Evolutionary conservation across 2,888 invertebrate genomes (phyloP).

Genomic region (Tenthredo distinguenda): DNA sequence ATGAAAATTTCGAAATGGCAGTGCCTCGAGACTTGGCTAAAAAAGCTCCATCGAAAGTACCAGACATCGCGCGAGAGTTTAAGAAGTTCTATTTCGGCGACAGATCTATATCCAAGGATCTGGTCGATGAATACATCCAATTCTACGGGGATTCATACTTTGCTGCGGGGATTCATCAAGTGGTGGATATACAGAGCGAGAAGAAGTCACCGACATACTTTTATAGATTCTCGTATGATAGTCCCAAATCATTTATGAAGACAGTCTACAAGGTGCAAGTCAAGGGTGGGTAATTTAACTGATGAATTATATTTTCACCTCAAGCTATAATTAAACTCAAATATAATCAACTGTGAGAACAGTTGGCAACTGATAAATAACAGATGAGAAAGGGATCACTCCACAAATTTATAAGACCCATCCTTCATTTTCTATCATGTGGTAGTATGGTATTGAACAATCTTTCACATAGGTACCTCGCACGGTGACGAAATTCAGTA

Average conservation of each 20-base stretch:
- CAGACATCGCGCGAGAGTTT: slow-evolving; percentile 72
- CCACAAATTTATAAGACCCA: neutral
- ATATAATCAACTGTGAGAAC: neutral
- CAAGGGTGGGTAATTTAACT: slow-evolving; percentile 61
- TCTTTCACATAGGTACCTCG: slow-evolving; percentile 78
- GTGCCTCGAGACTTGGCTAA: slow-evolving; percentile 75
- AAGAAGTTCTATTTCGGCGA: slow-evolving; percentile 79
- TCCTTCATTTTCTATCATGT: neutral
- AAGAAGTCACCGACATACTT: slow-evolving; percentile 79
- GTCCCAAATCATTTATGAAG: slow-evolving; percentile 60
- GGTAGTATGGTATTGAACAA: neutral
- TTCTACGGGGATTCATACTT: slow-evolving; percentile 80
- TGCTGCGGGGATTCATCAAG: slow-evolving; percentile 77
- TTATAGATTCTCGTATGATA: slow-evolving; percentile 80
- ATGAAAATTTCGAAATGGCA: slow-evolving; percentile 73
- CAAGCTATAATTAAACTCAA: neutral
- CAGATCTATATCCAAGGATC: slow-evolving; percentile 66
- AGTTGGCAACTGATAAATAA: neutral
- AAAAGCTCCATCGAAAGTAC: slow-evolving; percentile 64
- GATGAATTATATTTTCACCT: neutral
- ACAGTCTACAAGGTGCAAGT: slow-evolving; percentile 54
- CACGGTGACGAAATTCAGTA: slow-evolving; percentile 84
- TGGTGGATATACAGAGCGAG: slow-evolving; percentile 76
- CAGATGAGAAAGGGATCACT: neutral
- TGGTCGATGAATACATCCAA: slow-evolving; percentile 78